phyloP scores from a whole-genome alignment of 2,797 vertebrate species.

The Halcyon badia region DNA sequence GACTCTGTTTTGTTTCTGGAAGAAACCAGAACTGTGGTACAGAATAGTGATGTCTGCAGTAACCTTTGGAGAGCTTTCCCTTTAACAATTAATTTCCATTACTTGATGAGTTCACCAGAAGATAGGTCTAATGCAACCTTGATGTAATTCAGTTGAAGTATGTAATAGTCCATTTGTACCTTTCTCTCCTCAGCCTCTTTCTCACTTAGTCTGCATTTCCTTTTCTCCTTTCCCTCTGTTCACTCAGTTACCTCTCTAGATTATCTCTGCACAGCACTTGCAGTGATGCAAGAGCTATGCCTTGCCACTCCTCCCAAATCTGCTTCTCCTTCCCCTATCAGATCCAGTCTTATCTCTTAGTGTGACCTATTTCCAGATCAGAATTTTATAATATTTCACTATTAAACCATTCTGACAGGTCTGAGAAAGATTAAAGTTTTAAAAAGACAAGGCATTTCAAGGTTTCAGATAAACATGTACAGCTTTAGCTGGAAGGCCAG shows the following conservation, averaged over 20 bases:
- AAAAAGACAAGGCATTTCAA: neutral
- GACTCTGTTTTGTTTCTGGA: neutral
- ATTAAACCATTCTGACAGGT: neutral
- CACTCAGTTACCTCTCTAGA: neutral
- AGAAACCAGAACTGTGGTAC: neutral
- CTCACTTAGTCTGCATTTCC: neutral
- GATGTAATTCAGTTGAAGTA: neutral
- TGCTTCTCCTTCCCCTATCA: neutral
- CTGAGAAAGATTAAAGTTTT: neutral
- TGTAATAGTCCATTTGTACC: neutral
- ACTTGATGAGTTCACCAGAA: constrained; percentile 1
- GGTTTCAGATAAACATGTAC: neutral
- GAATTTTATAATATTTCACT: neutral
- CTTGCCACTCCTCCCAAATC: neutral
- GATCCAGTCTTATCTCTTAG: neutral
- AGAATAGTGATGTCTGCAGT: neutral
- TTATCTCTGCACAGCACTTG: neutral
- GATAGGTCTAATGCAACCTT: neutral
- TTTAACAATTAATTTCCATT: constrained; percentile 19
- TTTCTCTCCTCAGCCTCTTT: neutral
- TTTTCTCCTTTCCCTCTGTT: neutral
- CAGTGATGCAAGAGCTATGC: neutral
- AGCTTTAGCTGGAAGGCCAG: neutral
- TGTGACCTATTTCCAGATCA: neutral
- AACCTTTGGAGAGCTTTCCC: neutral